Evolutionary conservation across 2,113 vertebrate species (phyloP), one percentile per base, ranked within the genome.

Genomic region (Micromys minutus): DNA sequence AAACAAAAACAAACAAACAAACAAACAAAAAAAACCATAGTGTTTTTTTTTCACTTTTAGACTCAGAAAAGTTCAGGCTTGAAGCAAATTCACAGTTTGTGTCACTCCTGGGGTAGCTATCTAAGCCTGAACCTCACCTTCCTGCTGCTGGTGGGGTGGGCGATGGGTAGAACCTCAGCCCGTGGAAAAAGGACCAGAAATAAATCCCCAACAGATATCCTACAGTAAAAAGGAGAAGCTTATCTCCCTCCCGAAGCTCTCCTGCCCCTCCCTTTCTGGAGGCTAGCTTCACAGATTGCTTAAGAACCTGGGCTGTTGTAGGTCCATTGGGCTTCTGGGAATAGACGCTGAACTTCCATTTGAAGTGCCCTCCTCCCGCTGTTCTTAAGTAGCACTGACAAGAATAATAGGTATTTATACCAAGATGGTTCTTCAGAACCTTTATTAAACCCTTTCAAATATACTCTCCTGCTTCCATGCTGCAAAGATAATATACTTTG

Each of bases 371-470:
- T 67, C 50, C 47, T 96, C 96, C 90, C 90, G 96, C 95, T 97
- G 86, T 71, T 93, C 88, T 96, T 93, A 97, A 97, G 95, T 94
- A 93, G 92, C 50, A 90, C 90, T 96, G 95, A 93, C 93, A 94
- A 93, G 79, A 97, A 96, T 95, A 96, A 96, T 79, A 86, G 90
- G 71, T 87, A 89, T 97, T 97, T 97, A 96, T 94, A 96, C 52
- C 72, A 83, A 97, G 57, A 94, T 55, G 39, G 61, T 89, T 88
- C 74, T 95, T 95, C 84, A 74, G 90, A 90, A 94, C 80, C 71
- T 97, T 93, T 94, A 94, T 98, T 93, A 97, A 96, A 92, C 96
- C 94, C 61, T 97, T 96, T 94, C 94, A 96, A 96, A 96, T 92
- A 96, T 89, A 95, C 76, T 94, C 69, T 77, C 65, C 87, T 81